Evolutionary conservation across 2,113 vertebrate genomes (phyloP).

Genomic region (Pelmatolapia mariae): DNA sequence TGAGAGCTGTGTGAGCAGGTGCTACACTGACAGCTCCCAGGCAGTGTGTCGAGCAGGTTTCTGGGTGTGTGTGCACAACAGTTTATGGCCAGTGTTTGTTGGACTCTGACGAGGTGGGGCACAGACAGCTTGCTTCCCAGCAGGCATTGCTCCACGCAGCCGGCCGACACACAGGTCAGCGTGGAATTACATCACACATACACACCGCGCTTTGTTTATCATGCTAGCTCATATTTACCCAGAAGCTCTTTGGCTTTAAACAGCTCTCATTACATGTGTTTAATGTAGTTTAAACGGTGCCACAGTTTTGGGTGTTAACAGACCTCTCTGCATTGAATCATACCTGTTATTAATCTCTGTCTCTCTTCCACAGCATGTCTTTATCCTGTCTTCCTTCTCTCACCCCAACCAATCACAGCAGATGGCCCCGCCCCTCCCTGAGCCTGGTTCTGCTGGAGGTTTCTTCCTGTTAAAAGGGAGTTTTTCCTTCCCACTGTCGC

Average conservation of each 20-base stretch:
- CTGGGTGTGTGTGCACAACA: neutral
- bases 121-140: conserved; percentile 53
- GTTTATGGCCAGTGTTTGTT: conserved; percentile 12
- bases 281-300: neutral
- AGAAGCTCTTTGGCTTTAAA: neutral
- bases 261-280: neutral
- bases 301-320: neutral
- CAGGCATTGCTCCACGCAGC: conserved; percentile 9
- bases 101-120: conserved; percentile 42
- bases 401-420: no score
- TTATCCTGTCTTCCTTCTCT: no score
- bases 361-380: no score
- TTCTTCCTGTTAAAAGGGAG: no score
- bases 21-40: neutral
- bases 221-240: neutral
- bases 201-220: neutral
- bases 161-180: neutral
- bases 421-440: no score
- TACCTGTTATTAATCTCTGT: no score
- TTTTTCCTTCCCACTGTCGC: no score
- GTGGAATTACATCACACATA: neutral
- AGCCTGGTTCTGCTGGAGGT: no score
- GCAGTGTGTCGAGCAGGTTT: neutral
- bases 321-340: no score
- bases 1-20: neutral